These are phyloP conservation scores for Nemoura dubitans DNA, from an alignment of 2,888 invertebrate genomes.

Conservation along the genomic window DNA sequence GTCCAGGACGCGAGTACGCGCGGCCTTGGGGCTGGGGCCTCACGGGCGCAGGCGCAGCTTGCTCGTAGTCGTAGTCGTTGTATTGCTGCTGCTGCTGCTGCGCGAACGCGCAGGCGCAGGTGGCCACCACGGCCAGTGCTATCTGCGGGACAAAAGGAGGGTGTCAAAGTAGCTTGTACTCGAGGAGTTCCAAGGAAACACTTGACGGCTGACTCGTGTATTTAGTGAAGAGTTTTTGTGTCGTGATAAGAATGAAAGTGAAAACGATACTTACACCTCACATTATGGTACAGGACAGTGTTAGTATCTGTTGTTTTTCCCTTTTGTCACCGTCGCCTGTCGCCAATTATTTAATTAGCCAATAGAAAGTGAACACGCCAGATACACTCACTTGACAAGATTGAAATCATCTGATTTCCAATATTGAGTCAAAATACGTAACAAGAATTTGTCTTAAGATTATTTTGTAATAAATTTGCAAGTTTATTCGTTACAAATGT, in stretches of 20 bases:
- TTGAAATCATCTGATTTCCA: not conserved
- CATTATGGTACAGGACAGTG: not conserved
- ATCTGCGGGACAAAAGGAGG: slow-evolving; percentile 35
- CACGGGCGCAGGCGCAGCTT: slow-evolving; percentile 56
- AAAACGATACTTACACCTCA: not conserved
- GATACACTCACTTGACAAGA: not conserved
- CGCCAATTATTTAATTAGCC: not conserved
- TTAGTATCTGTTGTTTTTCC: not conserved
- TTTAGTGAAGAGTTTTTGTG: not conserved
- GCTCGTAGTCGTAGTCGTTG: slow-evolving; percentile 58
- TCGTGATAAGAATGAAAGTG: not conserved
- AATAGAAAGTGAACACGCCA: not conserved
- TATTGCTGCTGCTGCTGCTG: slow-evolving; percentile 56
- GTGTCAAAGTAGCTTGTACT: not conserved
- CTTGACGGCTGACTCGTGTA: not conserved
- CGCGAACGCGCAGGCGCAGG: slow-evolving; percentile 54
- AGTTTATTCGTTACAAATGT: not conserved
- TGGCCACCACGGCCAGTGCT: slow-evolving; percentile 63
- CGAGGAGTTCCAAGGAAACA: no score
- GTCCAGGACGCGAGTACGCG: slow-evolving; percentile 39
- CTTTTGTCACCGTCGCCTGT: not conserved
- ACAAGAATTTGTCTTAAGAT: not conserved
- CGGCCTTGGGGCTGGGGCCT: slow-evolving; percentile 46
- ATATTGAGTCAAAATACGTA: not conserved
- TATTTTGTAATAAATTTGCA: not conserved